A percentile compares a stretch with the other conserved stretches of the same genome.
Evolutionary conservation across 1,140 invertebrate genomes (phyloP).

Genomic region (Microplitis mediator): DNA sequence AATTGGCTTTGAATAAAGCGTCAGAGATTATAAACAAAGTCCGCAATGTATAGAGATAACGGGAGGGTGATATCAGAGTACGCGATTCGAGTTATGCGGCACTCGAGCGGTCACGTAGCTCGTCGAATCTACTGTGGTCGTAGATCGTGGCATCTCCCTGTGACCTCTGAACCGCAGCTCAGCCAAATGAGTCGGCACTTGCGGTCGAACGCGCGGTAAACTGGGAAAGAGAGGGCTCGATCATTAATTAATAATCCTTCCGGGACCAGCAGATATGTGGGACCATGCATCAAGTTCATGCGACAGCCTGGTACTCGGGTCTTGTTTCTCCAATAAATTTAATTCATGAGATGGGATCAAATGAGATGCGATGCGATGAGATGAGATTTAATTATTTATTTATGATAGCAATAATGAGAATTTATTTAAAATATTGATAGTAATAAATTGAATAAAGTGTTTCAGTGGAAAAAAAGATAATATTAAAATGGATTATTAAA

Average conservation of each 20-base stretch:
- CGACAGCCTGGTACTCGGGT: conserved; percentile 36
- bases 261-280: conserved; percentile 38
- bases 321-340: conserved; percentile 1
- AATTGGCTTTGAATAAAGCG: conserved; percentile 2
- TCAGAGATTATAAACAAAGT: neutral
- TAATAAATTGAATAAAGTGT: too few relatives aligned
- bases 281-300: conserved; percentile 45
- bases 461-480: too few relatives aligned
- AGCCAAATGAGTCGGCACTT: conserved; percentile 33
- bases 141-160: conserved; percentile 22
- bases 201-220: conserved; percentile 8
- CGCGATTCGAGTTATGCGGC: conserved; percentile 1
- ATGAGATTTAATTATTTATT: too few relatives aligned
- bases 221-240: conserved; percentile 33
- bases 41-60: neutral
- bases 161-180: conserved; percentile 34
- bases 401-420: too few relatives aligned
- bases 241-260: conserved; percentile 52
- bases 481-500: too few relatives aligned
- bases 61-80: neutral
- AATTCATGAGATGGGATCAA: too few relatives aligned
- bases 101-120: conserved; percentile 22
- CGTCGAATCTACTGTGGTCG: conserved; percentile 20
- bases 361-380: too few relatives aligned
- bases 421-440: too few relatives aligned